Evolutionary conservation across 2,797 vertebrate genomes (phyloP).

Genomic region (Lagocephalus sceleratus): DNA sequence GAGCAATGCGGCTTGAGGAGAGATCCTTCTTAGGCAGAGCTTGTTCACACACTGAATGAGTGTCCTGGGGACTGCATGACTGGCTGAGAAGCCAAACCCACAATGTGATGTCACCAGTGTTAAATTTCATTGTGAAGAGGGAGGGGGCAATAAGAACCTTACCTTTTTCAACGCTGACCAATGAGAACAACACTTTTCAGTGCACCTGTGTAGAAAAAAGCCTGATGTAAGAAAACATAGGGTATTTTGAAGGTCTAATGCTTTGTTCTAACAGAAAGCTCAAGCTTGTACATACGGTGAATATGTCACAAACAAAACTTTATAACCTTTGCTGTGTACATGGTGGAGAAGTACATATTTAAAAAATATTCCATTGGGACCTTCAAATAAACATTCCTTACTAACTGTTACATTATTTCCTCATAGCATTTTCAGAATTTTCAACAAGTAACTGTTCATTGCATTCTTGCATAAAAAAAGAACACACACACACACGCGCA

Average conservation of each 20-base stretch:
- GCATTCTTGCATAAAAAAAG: slow-evolving; percentile 38
- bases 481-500: slow-evolving; percentile 36
- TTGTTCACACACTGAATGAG: slow-evolving; percentile 72
- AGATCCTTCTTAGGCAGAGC: slow-evolving; percentile 70
- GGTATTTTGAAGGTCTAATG: slow-evolving; percentile 25
- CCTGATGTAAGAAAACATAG: slow-evolving; percentile 27
- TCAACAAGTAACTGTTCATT: slow-evolving; percentile 30
- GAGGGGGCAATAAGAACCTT: slow-evolving; percentile 50
- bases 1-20: slow-evolving; percentile 54
- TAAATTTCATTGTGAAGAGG: slow-evolving; percentile 57
- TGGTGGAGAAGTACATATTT: slow-evolving; percentile 7
- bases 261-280: no score
- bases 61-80: slow-evolving; percentile 45
- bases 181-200: slow-evolving; percentile 37
- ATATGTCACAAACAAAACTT: background rate
- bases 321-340: slow-evolving; percentile 9
- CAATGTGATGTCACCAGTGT: slow-evolving; percentile 75
- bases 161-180: slow-evolving; percentile 65
- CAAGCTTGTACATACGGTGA: no score
- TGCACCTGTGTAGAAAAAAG: slow-evolving; percentile 52
- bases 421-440: slow-evolving; percentile 24
- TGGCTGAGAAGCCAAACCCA: slow-evolving; percentile 65
- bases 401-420: slow-evolving; percentile 24
- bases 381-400: slow-evolving; percentile 38
- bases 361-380: slow-evolving; percentile 42